Conservation (phyloP, 2,113 vertebrate genomes). For the Cebus imitator region DNA sequence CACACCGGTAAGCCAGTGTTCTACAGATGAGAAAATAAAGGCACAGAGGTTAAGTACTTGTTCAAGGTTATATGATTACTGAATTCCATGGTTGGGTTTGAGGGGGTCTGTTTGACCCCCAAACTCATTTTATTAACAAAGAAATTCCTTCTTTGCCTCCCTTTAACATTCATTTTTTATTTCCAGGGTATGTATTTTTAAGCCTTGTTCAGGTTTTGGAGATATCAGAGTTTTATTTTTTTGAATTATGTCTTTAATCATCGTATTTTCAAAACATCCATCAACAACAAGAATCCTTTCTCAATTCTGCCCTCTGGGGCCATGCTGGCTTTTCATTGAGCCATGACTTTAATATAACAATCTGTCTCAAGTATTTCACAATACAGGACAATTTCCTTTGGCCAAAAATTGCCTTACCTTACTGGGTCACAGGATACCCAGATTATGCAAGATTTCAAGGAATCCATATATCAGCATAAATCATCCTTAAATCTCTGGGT, state of each 20-base stretch:
- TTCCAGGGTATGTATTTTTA: slow-evolving; percentile 32
- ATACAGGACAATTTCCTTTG: slow-evolving; percentile 41
- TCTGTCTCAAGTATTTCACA: slow-evolving; percentile 68
- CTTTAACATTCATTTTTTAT: slow-evolving; percentile 34
- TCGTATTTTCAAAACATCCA: slow-evolving; percentile 63
- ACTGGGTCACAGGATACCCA: slow-evolving; percentile 44
- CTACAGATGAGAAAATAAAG: not conserved
- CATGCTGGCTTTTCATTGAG: not conserved
- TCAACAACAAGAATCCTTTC: slow-evolving; percentile 45
- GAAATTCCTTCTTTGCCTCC: not conserved
- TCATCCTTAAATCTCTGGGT: slow-evolving; percentile 43
- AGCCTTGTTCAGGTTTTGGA: slow-evolving; percentile 8
- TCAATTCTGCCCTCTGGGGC: slow-evolving; percentile 43
- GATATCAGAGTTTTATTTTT: slow-evolving; percentile 1
- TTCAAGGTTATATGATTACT: not conserved
- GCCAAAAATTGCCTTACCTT: slow-evolving; percentile 37
- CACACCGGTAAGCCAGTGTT: not conserved
- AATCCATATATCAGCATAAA: slow-evolving; percentile 53
- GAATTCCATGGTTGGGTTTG: not conserved
- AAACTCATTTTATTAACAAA: not conserved
- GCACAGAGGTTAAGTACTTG: not conserved
- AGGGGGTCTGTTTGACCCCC: not conserved
- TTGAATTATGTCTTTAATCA: slow-evolving; percentile 51
- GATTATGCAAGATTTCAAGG: slow-evolving; percentile 68
- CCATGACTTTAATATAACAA: not conserved